Evolutionary conservation across 1,140 invertebrate species (phyloP).

Genomic region (Diachasma alloeum): DNA sequence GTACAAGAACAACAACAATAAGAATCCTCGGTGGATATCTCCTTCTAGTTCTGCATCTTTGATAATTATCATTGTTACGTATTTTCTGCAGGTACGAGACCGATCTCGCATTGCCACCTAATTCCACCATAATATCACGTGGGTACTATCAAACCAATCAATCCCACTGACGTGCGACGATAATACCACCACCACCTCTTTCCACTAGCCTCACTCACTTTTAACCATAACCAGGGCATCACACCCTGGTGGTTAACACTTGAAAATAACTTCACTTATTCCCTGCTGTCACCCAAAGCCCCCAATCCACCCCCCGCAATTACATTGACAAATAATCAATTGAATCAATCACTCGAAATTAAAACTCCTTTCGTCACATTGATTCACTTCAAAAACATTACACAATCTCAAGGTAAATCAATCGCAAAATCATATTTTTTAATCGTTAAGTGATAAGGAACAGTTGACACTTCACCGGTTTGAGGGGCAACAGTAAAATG

Average conservation of each 20-base stretch:
- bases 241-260: constrained; percentile 43
- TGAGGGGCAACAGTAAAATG: neutral
- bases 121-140: constrained; percentile 28
- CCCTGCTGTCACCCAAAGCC: neutral
- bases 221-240: constrained; percentile 61
- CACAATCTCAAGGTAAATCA: neutral
- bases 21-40: constrained; percentile 41
- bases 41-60: neutral
- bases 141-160: neutral
- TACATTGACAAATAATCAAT: neutral
- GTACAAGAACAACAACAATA: constrained; percentile 49
- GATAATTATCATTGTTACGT: neutral
- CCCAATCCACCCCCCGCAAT: neutral
- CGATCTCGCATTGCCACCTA: constrained; percentile 12
- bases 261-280: constrained; percentile 14
- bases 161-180: neutral
- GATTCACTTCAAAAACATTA: neutral
- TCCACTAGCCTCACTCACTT: constrained; percentile 59
- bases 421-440: neutral
- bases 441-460: neutral
- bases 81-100: constrained; percentile 23
- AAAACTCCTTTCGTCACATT: neutral
- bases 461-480: neutral
- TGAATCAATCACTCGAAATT: neutral
- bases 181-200: constrained; percentile 50